These are phyloP conservation scores for Caradrina clavipalpis DNA, from an alignment of 2,888 invertebrate genomes.

Conservation along the genomic window DNA sequence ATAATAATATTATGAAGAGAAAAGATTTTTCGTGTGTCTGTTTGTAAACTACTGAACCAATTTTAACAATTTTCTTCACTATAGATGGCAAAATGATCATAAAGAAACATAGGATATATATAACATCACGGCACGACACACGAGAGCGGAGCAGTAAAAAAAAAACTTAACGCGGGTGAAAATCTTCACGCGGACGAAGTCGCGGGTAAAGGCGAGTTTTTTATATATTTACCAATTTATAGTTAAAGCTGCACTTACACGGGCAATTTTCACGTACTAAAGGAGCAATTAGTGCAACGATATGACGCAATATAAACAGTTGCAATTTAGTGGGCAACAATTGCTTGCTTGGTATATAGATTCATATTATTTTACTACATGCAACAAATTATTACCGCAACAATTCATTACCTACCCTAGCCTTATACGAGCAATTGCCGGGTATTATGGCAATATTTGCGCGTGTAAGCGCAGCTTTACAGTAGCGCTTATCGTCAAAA, in stretches of 20 bases:
- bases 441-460: background rate
- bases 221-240: slow-evolving; percentile 63
- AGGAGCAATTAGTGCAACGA: background rate
- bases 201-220: too few relatives aligned
- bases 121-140: too few relatives aligned
- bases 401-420: background rate
- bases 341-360: background rate
- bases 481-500: slow-evolving; percentile 71
- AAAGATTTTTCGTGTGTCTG: too few relatives aligned
- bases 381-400: background rate
- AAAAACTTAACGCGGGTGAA: too few relatives aligned
- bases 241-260: slow-evolving; percentile 12
- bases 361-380: background rate
- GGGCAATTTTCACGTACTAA: background rate
- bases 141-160: too few relatives aligned
- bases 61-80: too few relatives aligned
- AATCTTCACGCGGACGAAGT: too few relatives aligned
- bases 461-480: slow-evolving; percentile 1
- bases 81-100: too few relatives aligned
- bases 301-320: background rate
- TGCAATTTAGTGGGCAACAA: background rate
- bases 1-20: too few relatives aligned
- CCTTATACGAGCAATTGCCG: background rate
- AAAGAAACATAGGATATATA: too few relatives aligned
- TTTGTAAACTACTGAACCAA: too few relatives aligned